Base-by-base conservation (phyloP, 2,113 vertebrate genomes). In the Gymnocephalus cernua region DNA sequence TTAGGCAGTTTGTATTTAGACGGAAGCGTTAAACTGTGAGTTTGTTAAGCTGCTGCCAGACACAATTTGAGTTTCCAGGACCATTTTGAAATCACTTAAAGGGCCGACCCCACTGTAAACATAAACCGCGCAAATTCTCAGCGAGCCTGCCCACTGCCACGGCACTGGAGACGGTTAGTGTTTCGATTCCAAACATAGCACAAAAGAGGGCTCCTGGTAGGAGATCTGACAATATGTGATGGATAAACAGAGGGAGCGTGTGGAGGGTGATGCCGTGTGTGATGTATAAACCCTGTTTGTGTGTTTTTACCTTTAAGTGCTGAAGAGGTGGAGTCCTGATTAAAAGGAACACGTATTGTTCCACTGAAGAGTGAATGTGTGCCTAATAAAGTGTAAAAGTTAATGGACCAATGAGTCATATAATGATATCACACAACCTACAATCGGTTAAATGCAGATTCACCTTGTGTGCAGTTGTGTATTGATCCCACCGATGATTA, bases 291-390 rank as follows among this genome's bases (percentile, higher is more conserved):
- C 38, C 38, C 10, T 41, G 38, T 41, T 41, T 3, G 38, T 11
- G 2, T 63, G 74, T 8, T 59, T 59, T 63, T 21, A 79, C 72
- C 75, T 74, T 56, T 45, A 23, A 58, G 35, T 12, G 4, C 56
- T 11, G 48, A 63, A 21, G 27, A 68, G 35, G 21, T 4, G 75
- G 18, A 18, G 6, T 19, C 19, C 23, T 21, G 44, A 11, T 61
- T 6, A 2, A 32, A 57, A 15, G 15, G 21, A 47, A 12, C 27
- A 14, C 1, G 3, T 3, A 6, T 44, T 27, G 44, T 29, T 65
- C 45, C 13, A 6, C 50, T 54, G 32, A 54, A 62, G n/a, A 25
- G 18, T 50, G 6, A 51, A 21, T 13, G 27, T n/a, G 18, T 4
- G 12, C 1, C 44, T 25, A 0, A 51, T 19, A 53, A 15, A 6